Evolutionary conservation across 2,888 invertebrate genomes (phyloP).

Genomic region (Tenthredo amoena): DNA sequence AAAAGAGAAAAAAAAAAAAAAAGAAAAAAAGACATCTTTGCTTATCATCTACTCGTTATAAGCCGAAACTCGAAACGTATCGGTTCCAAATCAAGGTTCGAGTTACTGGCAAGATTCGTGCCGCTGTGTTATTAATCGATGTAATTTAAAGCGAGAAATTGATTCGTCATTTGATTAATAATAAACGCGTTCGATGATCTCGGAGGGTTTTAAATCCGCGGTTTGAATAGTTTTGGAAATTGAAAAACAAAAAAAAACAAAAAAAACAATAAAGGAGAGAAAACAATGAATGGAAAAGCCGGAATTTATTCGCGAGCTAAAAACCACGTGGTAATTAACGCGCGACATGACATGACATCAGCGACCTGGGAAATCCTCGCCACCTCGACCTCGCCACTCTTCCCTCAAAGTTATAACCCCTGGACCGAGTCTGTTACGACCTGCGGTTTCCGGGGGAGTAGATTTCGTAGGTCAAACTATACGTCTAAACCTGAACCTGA

Average conservation of each 20-base stretch:
- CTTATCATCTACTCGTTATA: not conserved
- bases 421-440: conserved; percentile 28
- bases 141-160: not conserved
- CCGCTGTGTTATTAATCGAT: not conserved
- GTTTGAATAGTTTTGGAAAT: not conserved
- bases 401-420: conserved; percentile 7
- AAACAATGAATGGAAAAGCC: not conserved
- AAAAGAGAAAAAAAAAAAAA: not conserved
- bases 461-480: not conserved
- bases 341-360: not conserved
- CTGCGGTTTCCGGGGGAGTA: not conserved
- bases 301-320: not conserved
- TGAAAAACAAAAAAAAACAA: not conserved
- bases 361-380: not conserved
- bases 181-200: not conserved
- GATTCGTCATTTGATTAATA: not conserved
- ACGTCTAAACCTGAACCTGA: not conserved
- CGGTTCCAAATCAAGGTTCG: not conserved
- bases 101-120: not conserved
- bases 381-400: not conserved
- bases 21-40: not conserved
- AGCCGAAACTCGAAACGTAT: not conserved
- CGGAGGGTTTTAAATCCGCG: not conserved
- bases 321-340: not conserved
- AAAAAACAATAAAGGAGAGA: too few species aligned